phyloP scores from a whole-genome alignment of 2,797 vertebrate species.

The Notolabrus celidotus region DNA sequence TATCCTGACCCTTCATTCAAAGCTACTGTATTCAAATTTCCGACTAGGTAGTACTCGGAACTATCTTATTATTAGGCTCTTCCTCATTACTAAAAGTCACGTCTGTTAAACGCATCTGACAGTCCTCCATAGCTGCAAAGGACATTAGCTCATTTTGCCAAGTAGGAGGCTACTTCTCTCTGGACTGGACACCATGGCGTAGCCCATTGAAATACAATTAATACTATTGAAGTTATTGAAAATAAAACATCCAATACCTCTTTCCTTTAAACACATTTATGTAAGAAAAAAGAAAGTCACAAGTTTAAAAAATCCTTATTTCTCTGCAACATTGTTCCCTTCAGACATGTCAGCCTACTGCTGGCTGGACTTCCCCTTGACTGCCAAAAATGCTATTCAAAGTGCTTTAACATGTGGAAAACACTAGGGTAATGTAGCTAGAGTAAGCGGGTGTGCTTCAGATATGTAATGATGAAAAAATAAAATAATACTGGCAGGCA shows the following conservation, averaged over 20 bases:
- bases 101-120: too few relatives aligned
- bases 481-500: conserved; percentile 64
- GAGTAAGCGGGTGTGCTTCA: conserved; percentile 33
- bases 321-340: conserved; percentile 32
- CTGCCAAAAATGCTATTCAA: conserved; percentile 52
- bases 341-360: conserved; percentile 29
- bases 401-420: conserved; percentile 55
- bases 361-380: conserved; percentile 15
- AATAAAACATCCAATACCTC: not conserved
- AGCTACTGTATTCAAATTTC: too few relatives aligned
- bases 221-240: not conserved
- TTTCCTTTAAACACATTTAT: not conserved
- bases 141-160: too few relatives aligned
- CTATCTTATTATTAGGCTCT: too few relatives aligned
- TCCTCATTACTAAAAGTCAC: too few relatives aligned
- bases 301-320: conserved; percentile 50
- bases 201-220: too few relatives aligned
- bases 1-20: too few relatives aligned
- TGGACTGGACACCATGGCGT: too few relatives aligned
- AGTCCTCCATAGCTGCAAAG: too few relatives aligned
- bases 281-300: not conserved
- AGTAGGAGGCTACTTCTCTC: too few relatives aligned
- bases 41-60: too few relatives aligned
- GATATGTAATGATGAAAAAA: conserved; percentile 47
- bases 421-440: not conserved